phyloP scores from a whole-genome alignment of 2,113 vertebrate species.

The Stictonetta naevosa region DNA sequence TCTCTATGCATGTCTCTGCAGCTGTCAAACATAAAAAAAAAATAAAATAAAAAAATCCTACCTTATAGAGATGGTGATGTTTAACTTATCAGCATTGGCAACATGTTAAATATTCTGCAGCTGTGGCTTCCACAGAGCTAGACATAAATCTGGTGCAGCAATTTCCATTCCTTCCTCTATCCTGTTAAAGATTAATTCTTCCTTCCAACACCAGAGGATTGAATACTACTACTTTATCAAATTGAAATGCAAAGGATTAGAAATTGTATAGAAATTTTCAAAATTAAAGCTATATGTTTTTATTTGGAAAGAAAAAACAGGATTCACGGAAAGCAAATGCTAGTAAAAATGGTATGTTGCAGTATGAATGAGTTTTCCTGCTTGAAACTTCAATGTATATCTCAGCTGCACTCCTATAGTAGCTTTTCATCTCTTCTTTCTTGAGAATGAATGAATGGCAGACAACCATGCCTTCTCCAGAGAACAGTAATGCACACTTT shows the following conservation, averaged over 20 bases:
- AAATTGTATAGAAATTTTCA: not conserved
- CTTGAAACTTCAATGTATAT: not conserved
- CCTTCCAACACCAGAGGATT: not conserved
- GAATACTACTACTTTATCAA: not conserved
- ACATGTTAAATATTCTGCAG: not conserved
- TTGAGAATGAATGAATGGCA: not conserved
- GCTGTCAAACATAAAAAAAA: not conserved
- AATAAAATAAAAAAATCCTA: not conserved
- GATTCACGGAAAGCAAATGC: not conserved
- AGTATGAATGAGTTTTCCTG: not conserved
- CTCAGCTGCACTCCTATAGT: accelerated
- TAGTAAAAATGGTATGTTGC: not conserved
- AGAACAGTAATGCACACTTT: not conserved
- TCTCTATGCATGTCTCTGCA: not conserved
- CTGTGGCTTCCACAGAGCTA: not conserved
- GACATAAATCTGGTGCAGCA: not conserved
- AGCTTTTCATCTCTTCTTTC: not conserved
- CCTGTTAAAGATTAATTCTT: not conserved
- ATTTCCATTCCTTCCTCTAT: not conserved
- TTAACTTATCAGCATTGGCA: not conserved
- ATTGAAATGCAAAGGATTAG: not conserved
- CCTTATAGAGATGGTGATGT: not conserved
- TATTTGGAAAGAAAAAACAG: not conserved
- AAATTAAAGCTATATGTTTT: not conserved
- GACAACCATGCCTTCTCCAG: not conserved